Percentiles rank a stretch among this genome's conserved stretches.
Conservation (phyloP, 2,113 vertebrate species). For the Eulemur macaco region DNA sequence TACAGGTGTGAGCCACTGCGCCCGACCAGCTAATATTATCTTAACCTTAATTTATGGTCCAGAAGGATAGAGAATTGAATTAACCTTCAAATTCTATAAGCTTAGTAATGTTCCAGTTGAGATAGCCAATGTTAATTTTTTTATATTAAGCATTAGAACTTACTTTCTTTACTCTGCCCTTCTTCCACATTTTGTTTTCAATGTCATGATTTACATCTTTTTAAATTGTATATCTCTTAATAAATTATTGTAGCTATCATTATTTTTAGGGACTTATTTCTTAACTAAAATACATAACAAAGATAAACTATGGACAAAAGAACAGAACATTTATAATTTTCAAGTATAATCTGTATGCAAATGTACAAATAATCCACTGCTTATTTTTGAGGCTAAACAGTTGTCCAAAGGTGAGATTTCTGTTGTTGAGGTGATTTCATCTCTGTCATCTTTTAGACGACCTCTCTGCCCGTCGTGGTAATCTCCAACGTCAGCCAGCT, state of each 20-base stretch:
- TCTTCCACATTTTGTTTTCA: not conserved
- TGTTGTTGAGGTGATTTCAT: not conserved
- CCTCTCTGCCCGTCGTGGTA: slow-evolving; percentile 94
- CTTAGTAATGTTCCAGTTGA: not conserved
- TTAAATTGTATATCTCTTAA: not conserved
- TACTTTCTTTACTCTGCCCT: not conserved
- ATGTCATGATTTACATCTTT: not conserved
- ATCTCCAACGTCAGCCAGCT: slow-evolving; percentile 99
- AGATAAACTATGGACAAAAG: not conserved
- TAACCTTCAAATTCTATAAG: not conserved
- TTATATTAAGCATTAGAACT: not conserved
- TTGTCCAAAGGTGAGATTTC: not conserved
- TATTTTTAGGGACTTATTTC: not conserved
- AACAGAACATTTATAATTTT: not conserved
- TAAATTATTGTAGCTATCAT: not conserved
- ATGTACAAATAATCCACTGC: not conserved
- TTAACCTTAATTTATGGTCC: not conserved
- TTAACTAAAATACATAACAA: not conserved
- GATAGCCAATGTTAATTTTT: not conserved
- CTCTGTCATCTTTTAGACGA: slow-evolving; percentile 84
- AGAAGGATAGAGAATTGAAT: not conserved
- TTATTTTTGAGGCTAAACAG: not conserved
- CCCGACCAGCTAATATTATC: not conserved
- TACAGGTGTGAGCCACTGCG: too few species aligned
- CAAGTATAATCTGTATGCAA: not conserved